These are phyloP conservation scores for Lampris incognitus DNA, from an alignment of 2,113 vertebrate species.

Conservation along the genomic window DNA sequence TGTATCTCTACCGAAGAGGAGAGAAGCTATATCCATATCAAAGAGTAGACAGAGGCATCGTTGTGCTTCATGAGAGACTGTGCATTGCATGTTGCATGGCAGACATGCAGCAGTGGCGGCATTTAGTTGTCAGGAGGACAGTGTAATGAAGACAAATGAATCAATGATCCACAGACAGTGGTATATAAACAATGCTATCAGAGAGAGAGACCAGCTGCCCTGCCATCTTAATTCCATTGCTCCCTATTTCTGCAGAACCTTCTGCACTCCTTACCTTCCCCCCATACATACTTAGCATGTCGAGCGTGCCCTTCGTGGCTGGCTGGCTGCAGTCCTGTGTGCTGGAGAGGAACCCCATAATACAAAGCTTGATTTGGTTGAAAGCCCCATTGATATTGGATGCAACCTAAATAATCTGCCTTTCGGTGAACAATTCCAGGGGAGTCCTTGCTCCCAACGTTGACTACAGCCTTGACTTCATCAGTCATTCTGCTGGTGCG, in stretches of 20 bases:
- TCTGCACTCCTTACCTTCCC: constrained; percentile 26
- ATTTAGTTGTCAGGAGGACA: constrained; percentile 64
- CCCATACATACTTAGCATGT: constrained; percentile 45
- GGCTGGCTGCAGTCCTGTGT: constrained; percentile 22
- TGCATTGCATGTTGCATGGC: constrained; percentile 56
- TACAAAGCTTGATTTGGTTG: not conserved
- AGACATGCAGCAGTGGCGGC: constrained; percentile 58
- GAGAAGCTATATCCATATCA: constrained; percentile 4
- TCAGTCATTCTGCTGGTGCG: constrained; percentile 35
- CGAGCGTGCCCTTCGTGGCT: constrained; percentile 29
- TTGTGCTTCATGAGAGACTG: constrained; percentile 19
- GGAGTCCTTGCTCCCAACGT: not conserved
- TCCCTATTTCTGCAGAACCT: not conserved
- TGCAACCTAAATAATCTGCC: not conserved
- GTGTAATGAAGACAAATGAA: constrained; percentile 75
- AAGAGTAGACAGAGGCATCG: constrained; percentile 23
- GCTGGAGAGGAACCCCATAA: constrained; percentile 11
- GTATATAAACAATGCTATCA: constrained; percentile 67
- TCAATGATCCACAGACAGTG: constrained; percentile 67
- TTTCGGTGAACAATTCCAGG: constrained; percentile 13
- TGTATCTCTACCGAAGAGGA: constrained; percentile 17
- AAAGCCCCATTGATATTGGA: constrained; percentile 10
- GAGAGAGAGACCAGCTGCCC: constrained; percentile 46
- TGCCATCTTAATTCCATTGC: constrained; percentile 20
- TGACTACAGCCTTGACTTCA: constrained; percentile 37